Conservation (phyloP, 1,140 invertebrate genomes). For the Orussus abietinus region DNA sequence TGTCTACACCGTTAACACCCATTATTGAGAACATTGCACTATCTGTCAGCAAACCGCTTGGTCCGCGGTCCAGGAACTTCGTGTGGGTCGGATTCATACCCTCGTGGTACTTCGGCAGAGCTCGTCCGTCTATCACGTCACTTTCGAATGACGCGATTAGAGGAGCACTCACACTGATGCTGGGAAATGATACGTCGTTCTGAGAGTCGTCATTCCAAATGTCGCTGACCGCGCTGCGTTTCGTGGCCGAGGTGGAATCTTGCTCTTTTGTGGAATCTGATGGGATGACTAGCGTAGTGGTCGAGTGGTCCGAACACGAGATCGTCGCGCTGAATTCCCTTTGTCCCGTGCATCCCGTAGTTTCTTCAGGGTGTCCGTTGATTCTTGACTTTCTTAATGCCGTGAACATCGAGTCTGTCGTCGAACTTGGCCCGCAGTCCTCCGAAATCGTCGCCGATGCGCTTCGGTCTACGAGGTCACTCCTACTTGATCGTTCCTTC, state of each 20-base stretch:
- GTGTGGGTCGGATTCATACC: too few relatives aligned
- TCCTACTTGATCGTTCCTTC: too few relatives aligned
- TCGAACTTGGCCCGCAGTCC: too few relatives aligned
- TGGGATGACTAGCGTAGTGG: constrained; percentile 61
- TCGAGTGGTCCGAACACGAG: constrained; percentile 62
- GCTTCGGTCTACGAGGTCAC: too few relatives aligned
- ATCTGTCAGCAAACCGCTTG: too few relatives aligned
- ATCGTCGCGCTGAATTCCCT: constrained; percentile 66
- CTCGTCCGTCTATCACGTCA: constrained; percentile 46
- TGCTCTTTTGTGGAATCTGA: constrained; percentile 47
- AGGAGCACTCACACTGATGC: constrained; percentile 70
- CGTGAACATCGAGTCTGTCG: too few relatives aligned
- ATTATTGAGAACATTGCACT: too few relatives aligned
- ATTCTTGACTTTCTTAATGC: too few relatives aligned
- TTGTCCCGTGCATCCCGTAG: constrained; percentile 50
- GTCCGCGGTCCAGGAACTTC: too few relatives aligned
- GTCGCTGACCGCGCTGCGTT: constrained; percentile 53
- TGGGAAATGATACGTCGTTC: constrained; percentile 74
- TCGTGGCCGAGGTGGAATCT: constrained; percentile 41
- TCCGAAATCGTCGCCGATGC: too few relatives aligned
- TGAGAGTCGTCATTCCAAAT: constrained; percentile 75
- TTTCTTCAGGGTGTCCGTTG: too few relatives aligned
- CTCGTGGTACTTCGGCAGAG: constrained; percentile 2
- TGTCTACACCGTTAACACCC: too few relatives aligned
- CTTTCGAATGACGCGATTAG: constrained; percentile 66